A percentile compares a stretch with the other conserved stretches of the same genome.
These are phyloP conservation scores for Neolamprologus toae DNA, from an alignment of 2,113 vertebrate genomes.

Conservation along the genomic window DNA sequence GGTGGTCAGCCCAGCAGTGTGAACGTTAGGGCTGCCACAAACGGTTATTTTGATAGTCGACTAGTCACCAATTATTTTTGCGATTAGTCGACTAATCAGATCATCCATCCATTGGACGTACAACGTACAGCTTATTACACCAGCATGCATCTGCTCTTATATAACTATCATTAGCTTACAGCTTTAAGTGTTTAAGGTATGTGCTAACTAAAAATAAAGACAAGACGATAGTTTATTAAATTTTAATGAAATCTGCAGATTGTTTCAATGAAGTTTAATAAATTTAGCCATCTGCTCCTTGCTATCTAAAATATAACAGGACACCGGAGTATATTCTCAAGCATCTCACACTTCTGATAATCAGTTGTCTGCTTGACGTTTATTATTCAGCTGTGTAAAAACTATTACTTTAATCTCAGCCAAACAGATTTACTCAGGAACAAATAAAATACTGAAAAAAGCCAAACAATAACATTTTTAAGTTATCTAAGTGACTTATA, in stretches of 20 bases:
- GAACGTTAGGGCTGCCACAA: conserved; percentile 6
- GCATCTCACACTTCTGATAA: not conserved
- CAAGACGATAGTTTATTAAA: not conserved
- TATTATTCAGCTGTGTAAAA: not conserved
- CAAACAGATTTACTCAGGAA: not conserved
- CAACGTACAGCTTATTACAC: not conserved
- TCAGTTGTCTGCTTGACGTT: not conserved
- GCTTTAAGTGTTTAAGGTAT: not conserved
- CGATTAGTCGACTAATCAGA: not conserved
- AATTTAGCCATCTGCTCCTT: not conserved
- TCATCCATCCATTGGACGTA: not conserved
- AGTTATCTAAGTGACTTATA: not conserved
- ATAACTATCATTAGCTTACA: not conserved
- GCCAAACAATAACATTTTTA: not conserved
- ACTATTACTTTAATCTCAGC: not conserved
- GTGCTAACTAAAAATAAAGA: not conserved
- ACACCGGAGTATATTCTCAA: fast-evolving
- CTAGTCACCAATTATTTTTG: not conserved
- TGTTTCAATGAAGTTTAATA: not conserved
- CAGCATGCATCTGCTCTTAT: not conserved
- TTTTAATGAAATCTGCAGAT: not conserved
- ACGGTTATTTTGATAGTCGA: not conserved
- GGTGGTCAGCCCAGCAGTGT: conserved; percentile 64
- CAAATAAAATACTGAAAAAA: not conserved
- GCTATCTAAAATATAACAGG: not conserved